Base-by-base conservation (phyloP, 2,113 vertebrate genomes). In the Apteryx owenii region DNA sequence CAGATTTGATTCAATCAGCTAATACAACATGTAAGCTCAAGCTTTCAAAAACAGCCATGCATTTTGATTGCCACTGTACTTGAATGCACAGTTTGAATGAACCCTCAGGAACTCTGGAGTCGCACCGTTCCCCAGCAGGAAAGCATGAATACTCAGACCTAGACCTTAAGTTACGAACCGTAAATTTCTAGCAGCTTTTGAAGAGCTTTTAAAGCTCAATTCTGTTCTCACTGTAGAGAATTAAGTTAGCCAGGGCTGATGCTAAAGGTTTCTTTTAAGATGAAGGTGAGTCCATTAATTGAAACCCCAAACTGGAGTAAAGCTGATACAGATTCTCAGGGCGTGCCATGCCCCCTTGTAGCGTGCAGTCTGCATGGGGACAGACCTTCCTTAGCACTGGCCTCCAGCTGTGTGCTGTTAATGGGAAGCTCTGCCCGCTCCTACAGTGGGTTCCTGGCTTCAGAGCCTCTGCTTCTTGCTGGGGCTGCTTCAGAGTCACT, bases 101-200 rank as follows among this genome's bases (percentile, higher is more conserved):
- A 25, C 71, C 56, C 0, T 0, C 8, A 36, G 36, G 36, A 54
- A 14, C 17, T 85, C 66, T 36, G 0, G 1, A 58, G 46, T 65
- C 54, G 29, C 28, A 36, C 42, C 15, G 38, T 42, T 71, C 36
- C 51, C 68, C 18, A 9, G 38, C 8, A 60, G n/a, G 40, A 22
- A 82, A 17, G 33, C 70, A 0, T 3, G 40, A 83, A 40, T 20
- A 56, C 77, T 72, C 48, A 65, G 56, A 65, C 23, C 14, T 54
- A 19, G 61, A 29, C 60, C 54, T 87, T 50, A 66, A 61, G 58
- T 72, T 28, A 38, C 0, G 1, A 54, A 20, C 22, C 68, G 46
- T 62, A 80, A 94, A 53, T 40, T 58, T 83, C 28, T 3, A 1
- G 12, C n/a, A 64, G 21, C 42, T 80, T 89, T 89, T 70, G 29